Base-by-base conservation (phyloP, 2,113 vertebrate species). In the Xenus cinereus region DNA sequence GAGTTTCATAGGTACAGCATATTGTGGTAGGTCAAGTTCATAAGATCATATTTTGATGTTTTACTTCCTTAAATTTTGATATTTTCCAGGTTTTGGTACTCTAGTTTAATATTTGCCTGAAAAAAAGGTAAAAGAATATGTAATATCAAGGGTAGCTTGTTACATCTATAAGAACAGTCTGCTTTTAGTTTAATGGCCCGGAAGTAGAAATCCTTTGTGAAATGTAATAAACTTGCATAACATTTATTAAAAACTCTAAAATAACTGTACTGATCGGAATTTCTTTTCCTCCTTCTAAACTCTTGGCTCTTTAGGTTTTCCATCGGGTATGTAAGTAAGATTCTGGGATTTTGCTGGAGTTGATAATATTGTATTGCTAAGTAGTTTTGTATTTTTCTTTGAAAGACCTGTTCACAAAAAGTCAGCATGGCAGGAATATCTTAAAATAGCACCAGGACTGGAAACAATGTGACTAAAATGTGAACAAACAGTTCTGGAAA, bases 111-210 rank as follows among this genome's bases (percentile, higher is more conserved):
- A 18, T 50, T 75, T 92, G 14, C 77, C 75, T 93, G 24, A 43
- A 69, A 86, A 86, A 94, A 72, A 72, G 18, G 30, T 54, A 76
- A 85, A 95, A 74, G 72, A 83, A 41, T 43, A 27, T 13, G 10
- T 45, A 87, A 62, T 30, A 86, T 57, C 67, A 83, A 83, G 87
- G 76, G 7, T 89, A 93, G 56, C 43, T 94, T 93, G 35, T 89
- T 96, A 89, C 86, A 89, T 59, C 90, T 95, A 81, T 85, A 76
- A 89, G 68, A 72, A 94, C 59, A 56, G 75, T 88, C 69, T 92
- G 74, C 74, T 96, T 84, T 71, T 51, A 28, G 77, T 93, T 96
- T 83, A 96, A 53, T 89, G 82, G 53, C 43, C n/a, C 21, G 76
- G 45, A 78, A 91, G 64, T 73, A 76, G 48, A 90, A 91, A 75